Base-by-base conservation (phyloP, 2,888 invertebrate genomes). In the Brenthis ino region DNA sequence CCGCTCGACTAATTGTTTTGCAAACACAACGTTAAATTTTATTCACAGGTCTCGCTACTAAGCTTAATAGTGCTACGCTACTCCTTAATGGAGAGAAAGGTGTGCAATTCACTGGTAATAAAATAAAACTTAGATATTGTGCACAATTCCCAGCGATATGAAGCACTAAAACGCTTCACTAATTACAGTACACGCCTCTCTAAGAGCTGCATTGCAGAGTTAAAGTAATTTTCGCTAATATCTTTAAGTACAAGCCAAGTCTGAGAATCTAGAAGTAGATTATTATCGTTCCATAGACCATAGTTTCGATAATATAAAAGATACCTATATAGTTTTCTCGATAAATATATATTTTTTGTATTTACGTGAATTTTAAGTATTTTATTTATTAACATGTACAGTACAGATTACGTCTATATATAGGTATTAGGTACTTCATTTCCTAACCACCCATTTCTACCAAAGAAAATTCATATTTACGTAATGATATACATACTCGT, bases 191-290 rank as follows among this genome's bases (percentile, higher is more conserved):
- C 77, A 83, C 77, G 76, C 76, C 76, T 78, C 75, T 70, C 70
- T 78, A 79, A 84, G 83, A 81, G 82, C 83, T 88, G 89, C 88
- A 88, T 77, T 88, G 89, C 89, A 86, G 87, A 80, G 79, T 82
- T 83, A 80, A 80, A 85, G 84, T 82, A 84, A 87, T 87, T 85
- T 84, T 79, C 81, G 76, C 79, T 83, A 84, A 85, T 87, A 88
- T 84, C 81, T 81, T 82, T 83, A 83, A 87, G 84, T 80, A 79
- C 75, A 71, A 78, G 76, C 71, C 71, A 74, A 82, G 79, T 60
- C 57, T 61, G 57, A 64, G 64, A 70, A 63, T 73, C 56, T 65
- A 69, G 69, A 64, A 57, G 48, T 57, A 16, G 60, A 70, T 57
- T 71, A 70, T 57, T 71, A 65, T 57, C 65, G 57, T 70, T 69